Percentiles rank a stretch among this genome's conserved stretches.
phyloP scores from a whole-genome alignment of 2,113 vertebrate species.

The Nematolebias whitei region DNA sequence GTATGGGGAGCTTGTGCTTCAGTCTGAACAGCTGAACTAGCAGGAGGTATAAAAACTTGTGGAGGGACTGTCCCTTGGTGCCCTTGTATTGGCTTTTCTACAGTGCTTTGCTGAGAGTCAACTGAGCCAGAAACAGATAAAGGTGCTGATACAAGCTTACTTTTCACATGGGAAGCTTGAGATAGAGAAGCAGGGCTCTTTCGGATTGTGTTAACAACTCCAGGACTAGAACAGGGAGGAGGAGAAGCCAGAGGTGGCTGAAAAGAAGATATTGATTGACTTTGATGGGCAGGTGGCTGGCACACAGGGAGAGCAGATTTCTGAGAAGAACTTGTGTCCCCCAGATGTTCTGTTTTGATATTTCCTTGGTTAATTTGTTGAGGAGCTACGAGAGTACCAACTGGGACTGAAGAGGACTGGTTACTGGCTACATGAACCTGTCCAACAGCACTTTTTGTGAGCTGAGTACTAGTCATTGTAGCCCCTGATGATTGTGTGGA shows the following conservation, averaged over 20 bases:
- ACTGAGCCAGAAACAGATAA: slow-evolving; percentile 79
- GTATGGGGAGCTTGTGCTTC: slow-evolving; percentile 41
- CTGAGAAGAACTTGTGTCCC: slow-evolving; percentile 69
- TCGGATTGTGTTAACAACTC: slow-evolving; percentile 76
- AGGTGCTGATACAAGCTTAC: slow-evolving; percentile 83
- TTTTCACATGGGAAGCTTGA: slow-evolving; percentile 71
- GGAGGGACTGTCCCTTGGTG: slow-evolving; percentile 43
- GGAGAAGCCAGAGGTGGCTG: slow-evolving; percentile 81
- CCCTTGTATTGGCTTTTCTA: slow-evolving; percentile 78
- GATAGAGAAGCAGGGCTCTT: slow-evolving; percentile 86
- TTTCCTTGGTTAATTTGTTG: slow-evolving; percentile 57
- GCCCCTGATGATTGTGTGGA: slow-evolving; percentile 59
- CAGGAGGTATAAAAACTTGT: slow-evolving; percentile 48
- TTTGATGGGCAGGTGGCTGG: slow-evolving; percentile 73
- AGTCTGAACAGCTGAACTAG: slow-evolving; percentile 48
- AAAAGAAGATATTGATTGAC: slow-evolving; percentile 70
- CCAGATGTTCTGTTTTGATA: slow-evolving; percentile 78
- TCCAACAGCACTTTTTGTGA: slow-evolving; percentile 78
- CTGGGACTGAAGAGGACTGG: slow-evolving; percentile 72
- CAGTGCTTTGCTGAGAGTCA: slow-evolving; percentile 80
- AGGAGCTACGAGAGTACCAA: slow-evolving; percentile 52
- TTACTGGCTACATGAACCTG: slow-evolving; percentile 78
- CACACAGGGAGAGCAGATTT: slow-evolving; percentile 69
- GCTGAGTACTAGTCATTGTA: slow-evolving; percentile 78
- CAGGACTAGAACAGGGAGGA: slow-evolving; percentile 86